These are phyloP conservation scores for Odontomyia ornata DNA, from an alignment of 2,888 invertebrate species.

Conservation along the genomic window DNA sequence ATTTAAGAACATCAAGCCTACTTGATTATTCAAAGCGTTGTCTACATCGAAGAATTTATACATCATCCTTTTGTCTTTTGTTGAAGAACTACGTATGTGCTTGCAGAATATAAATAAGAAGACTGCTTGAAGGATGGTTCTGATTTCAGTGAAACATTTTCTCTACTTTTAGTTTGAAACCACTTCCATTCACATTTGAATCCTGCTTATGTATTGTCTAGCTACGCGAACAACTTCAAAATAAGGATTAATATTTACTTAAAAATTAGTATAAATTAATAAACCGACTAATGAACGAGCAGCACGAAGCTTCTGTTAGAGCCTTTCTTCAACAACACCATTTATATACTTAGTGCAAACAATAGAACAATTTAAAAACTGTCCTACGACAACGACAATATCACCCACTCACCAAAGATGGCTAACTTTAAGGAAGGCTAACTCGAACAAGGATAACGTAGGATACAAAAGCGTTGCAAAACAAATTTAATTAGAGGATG, in stretches of 20 bases:
- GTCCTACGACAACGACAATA: neutral
- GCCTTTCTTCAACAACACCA: neutral
- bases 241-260: no score
- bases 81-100: neutral
- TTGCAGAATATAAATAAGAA: constrained; percentile 17
- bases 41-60: neutral
- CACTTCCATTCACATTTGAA: neutral
- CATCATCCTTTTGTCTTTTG: constrained; percentile 14
- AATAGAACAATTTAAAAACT: neutral
- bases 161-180: neutral
- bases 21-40: constrained; percentile 13
- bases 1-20: neutral
- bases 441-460: constrained; percentile 11
- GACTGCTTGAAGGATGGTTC: neutral
- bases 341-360: constrained; percentile 9
- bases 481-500: constrained; percentile 49
- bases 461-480: constrained; percentile 46
- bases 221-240: no score
- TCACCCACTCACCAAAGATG: no score
- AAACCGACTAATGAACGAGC: neutral
- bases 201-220: neutral
- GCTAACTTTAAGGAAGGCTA: neutral
- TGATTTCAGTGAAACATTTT: neutral
- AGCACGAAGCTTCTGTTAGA: neutral
- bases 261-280: no score